phyloP scores from a whole-genome alignment of 2,888 invertebrate species.

The Nebria brevicollis region DNA sequence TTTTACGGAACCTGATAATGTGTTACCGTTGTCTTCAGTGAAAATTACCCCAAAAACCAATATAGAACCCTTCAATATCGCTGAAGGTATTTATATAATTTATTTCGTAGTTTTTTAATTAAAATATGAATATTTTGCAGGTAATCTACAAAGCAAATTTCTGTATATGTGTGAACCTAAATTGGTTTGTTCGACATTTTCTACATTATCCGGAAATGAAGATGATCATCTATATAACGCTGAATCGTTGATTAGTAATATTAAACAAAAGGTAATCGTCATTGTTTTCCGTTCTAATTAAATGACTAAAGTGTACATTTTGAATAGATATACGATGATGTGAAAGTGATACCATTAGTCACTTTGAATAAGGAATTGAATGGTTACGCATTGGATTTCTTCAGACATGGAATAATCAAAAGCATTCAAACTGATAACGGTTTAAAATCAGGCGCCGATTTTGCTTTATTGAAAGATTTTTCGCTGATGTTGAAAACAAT shows the following conservation, averaged over 20 bases:
- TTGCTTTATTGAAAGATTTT: slow-evolving; percentile 47
- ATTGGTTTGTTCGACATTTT: slow-evolving; percentile 47
- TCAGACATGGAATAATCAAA: slow-evolving; percentile 46
- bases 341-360: slow-evolving; percentile 47
- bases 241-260: slow-evolving; percentile 31
- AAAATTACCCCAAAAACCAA: slow-evolving; percentile 12
- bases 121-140: slow-evolving; percentile 30
- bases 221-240: slow-evolving; percentile 38
- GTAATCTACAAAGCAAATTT: slow-evolving; percentile 42
- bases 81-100: background rate
- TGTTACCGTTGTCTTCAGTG: slow-evolving; percentile 33
- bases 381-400: slow-evolving; percentile 48
- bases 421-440: slow-evolving; percentile 48
- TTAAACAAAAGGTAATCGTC: slow-evolving; percentile 17
- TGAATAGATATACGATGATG: slow-evolving; percentile 47
- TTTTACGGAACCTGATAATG: slow-evolving; percentile 30
- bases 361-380: slow-evolving; percentile 41
- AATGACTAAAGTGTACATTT: slow-evolving; percentile 11
- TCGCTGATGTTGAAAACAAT: slow-evolving; percentile 46
- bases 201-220: slow-evolving; percentile 48
- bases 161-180: slow-evolving; percentile 44
- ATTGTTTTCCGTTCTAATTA: background rate
- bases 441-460: slow-evolving; percentile 46
- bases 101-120: background rate
- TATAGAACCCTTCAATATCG: background rate